phyloP scores from a whole-genome alignment of 1,140 invertebrate genomes.

The Coenobita brevimanus region DNA sequence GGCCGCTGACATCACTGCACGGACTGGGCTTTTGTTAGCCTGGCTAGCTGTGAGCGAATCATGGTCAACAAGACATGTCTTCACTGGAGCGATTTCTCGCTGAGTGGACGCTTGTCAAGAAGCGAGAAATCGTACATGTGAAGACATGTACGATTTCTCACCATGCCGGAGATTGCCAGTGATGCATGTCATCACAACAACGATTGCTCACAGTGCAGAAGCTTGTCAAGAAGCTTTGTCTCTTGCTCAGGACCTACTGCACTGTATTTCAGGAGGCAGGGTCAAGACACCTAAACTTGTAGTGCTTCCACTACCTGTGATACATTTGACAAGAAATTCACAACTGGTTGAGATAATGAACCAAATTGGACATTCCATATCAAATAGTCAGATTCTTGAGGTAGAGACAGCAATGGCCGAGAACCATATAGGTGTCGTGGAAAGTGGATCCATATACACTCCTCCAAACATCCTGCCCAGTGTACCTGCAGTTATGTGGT shows the following conservation, averaged over 20 bases:
- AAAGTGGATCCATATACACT: neutral
- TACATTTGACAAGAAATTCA: constrained; percentile 6
- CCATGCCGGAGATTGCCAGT: too few relatives aligned
- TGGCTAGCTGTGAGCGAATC: too few relatives aligned
- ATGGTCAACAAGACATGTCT: too few relatives aligned
- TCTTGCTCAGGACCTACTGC: neutral
- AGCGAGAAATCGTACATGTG: too few relatives aligned
- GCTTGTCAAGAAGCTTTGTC: too few relatives aligned
- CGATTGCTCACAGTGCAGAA: too few relatives aligned
- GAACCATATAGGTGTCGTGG: neutral
- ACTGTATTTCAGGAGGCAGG: neutral
- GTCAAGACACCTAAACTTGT: neutral
- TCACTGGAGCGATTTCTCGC: too few relatives aligned
- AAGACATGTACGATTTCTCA: too few relatives aligned
- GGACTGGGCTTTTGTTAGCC: too few relatives aligned
- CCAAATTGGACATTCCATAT: constrained; percentile 1
- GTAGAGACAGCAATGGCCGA: constrained; percentile 1
- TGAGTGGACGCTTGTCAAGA: too few relatives aligned
- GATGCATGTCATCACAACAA: too few relatives aligned
- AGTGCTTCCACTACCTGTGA: neutral
- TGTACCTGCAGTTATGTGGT: neutral
- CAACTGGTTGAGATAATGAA: neutral
- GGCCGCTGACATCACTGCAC: too few relatives aligned
- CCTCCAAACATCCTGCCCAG: neutral
- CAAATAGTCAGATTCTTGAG: neutral